Conservation (phyloP, 1,140 invertebrate genomes). For the Cydia amplana region DNA sequence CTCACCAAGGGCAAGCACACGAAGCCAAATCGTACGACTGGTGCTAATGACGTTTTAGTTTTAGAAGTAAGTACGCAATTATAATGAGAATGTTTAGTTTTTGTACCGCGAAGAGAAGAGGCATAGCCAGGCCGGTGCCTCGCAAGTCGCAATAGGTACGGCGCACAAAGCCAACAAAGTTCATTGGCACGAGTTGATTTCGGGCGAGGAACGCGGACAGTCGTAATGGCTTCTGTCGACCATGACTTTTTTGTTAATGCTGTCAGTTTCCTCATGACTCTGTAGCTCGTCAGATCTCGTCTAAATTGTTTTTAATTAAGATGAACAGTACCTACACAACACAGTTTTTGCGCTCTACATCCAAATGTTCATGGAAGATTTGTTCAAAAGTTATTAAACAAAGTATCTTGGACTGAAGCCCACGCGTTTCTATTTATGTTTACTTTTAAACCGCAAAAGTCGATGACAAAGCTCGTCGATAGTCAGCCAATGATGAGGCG, state of each 20-base stretch:
- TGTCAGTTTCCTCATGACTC: conserved; percentile 34
- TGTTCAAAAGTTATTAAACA: neutral
- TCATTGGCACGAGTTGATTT: conserved; percentile 65
- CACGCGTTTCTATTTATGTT: conserved; percentile 5
- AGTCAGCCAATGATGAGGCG: conserved; percentile 14
- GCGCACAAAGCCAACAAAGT: conserved; percentile 56
- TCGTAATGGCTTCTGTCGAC: conserved; percentile 49
- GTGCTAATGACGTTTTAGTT: conserved; percentile 24
- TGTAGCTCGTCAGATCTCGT: conserved; percentile 19
- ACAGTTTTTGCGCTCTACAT: neutral
- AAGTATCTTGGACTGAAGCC: neutral
- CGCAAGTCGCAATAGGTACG: conserved; percentile 36
- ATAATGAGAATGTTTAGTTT: conserved; percentile 40
- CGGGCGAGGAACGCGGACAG: conserved; percentile 42
- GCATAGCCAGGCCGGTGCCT: conserved; percentile 40
- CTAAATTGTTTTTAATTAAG: conserved; percentile 9
- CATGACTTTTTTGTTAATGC: conserved; percentile 46
- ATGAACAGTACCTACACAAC: neutral
- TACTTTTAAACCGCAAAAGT: conserved; percentile 3
- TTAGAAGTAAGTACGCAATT: conserved; percentile 18
- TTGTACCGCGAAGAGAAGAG: conserved; percentile 58
- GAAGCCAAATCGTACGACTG: conserved; percentile 19
- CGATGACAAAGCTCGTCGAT: conserved; percentile 10
- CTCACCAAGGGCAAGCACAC: conserved; percentile 18
- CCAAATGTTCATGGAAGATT: neutral